These are phyloP conservation scores for Sitobion miscanthi DNA, from an alignment of 1,140 invertebrate genomes.

Conservation along the genomic window DNA sequence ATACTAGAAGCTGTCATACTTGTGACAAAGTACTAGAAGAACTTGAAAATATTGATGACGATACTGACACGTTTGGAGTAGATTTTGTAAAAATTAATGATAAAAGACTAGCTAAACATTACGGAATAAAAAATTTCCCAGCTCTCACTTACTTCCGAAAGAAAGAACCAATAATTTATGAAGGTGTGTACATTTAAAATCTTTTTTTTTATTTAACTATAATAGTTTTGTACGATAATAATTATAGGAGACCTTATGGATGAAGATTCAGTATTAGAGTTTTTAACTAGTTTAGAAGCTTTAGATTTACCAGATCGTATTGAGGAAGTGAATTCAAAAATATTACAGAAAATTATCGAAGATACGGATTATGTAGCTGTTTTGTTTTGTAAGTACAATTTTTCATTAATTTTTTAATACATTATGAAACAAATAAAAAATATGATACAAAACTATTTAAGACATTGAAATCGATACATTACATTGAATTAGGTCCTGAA, in stretches of 20 bases:
- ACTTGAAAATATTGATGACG: slow-evolving; percentile 93
- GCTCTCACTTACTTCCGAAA: slow-evolving; percentile 93
- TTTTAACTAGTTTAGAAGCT: slow-evolving; percentile 89
- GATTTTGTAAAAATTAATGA: slow-evolving; percentile 96
- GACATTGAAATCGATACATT: neutral
- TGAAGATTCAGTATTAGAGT: slow-evolving; percentile 90
- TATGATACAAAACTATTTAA: neutral
- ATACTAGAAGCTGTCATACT: slow-evolving; percentile 88
- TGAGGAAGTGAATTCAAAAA: slow-evolving; percentile 92
- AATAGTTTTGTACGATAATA: neutral
- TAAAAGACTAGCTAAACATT: slow-evolving; percentile 91
- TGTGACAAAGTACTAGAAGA: slow-evolving; percentile 90
- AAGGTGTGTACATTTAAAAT: slow-evolving; percentile 68
- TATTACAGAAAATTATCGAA: slow-evolving; percentile 88
- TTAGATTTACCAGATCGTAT: slow-evolving; percentile 95
- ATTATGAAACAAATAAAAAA: neutral
- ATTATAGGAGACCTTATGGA: slow-evolving; percentile 89
- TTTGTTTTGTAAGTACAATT: slow-evolving; percentile 87
- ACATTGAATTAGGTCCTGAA: slow-evolving; percentile 42
- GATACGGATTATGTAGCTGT: slow-evolving; percentile 92
- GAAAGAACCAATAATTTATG: slow-evolving; percentile 90
- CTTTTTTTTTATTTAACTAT: neutral
- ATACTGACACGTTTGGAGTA: slow-evolving; percentile 91
- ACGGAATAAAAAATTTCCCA: slow-evolving; percentile 92
- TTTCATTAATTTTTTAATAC: neutral